Evolutionary conservation across 2,797 vertebrate species (phyloP).

Genomic region (Buceros bicornis): DNA sequence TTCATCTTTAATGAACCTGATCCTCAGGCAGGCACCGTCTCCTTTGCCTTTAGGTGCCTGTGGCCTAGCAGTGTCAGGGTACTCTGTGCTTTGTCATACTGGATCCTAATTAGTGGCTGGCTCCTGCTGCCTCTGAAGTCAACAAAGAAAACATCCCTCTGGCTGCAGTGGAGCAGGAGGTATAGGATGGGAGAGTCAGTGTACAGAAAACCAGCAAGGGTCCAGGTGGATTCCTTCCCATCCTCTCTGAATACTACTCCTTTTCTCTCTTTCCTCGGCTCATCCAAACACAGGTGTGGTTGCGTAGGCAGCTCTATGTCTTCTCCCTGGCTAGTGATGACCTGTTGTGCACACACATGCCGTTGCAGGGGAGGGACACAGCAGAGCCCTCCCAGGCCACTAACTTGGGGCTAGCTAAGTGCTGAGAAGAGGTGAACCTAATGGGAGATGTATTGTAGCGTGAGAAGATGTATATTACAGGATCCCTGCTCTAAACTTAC

Average conservation of each 20-base stretch:
- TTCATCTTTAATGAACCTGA: slow-evolving; percentile 68
- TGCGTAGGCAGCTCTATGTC: background rate
- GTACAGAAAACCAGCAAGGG: background rate
- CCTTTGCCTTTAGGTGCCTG: slow-evolving; percentile 38
- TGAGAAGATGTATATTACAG: background rate
- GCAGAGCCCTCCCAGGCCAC: background rate
- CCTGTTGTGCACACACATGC: background rate
- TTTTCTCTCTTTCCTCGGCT: background rate
- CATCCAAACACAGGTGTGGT: background rate
- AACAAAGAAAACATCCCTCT: slow-evolving; percentile 41
- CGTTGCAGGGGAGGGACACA: background rate
- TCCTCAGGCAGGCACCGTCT: slow-evolving; percentile 41
- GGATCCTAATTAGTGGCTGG: slow-evolving; percentile 69
- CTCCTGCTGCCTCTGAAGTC: slow-evolving; percentile 33
- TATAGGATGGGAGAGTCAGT: background rate
- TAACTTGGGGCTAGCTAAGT: background rate
- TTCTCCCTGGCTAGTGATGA: background rate
- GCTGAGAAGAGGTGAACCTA: background rate
- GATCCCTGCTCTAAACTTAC: background rate
- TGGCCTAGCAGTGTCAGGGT: slow-evolving; percentile 40
- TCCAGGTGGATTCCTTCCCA: background rate
- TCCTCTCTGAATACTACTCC: background rate
- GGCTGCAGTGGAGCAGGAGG: background rate
- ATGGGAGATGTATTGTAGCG: background rate
- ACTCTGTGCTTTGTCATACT: slow-evolving; percentile 60